Evolutionary conservation across 1,140 invertebrate species (phyloP).

Genomic region (Portunus trituberculatus): DNA sequence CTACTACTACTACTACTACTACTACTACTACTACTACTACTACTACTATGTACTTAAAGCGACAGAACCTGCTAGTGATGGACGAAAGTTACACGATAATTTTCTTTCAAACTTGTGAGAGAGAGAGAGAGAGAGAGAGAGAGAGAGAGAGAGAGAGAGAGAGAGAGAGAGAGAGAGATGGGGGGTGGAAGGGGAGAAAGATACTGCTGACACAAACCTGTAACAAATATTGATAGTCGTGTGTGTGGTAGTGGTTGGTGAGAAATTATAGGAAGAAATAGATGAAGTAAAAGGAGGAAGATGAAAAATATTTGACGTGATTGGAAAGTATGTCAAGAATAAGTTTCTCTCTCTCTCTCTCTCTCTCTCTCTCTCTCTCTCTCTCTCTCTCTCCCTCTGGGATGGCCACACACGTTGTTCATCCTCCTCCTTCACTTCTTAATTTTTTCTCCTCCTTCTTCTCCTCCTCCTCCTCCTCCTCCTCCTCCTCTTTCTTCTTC

Average conservation of each 20-base stretch:
- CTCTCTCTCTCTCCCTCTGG: not conserved
- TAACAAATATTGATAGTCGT: not conserved
- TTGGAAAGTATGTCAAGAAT: not conserved
- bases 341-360: not conserved
- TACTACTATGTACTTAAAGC: too few species aligned
- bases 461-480: not conserved
- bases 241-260: not conserved
- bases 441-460: not conserved
- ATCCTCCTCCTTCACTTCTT: not conserved
- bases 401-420: not conserved
- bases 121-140: too few species aligned
- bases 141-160: not conserved
- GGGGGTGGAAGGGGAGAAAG: not conserved
- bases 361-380: too few species aligned
- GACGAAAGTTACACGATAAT: too few species aligned
- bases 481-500: not conserved
- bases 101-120: too few species aligned
- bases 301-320: too few species aligned
- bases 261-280: not conserved
- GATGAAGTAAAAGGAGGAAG: not conserved
- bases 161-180: constrained; percentile 51
- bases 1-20: constrained; percentile 15
- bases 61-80: too few species aligned
- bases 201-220: too few species aligned
- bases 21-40: not conserved